Evolutionary conservation across 2,113 vertebrate species (phyloP), one percentile per base, ranked within the genome.

Genomic region (Toxostoma redivivum): DNA sequence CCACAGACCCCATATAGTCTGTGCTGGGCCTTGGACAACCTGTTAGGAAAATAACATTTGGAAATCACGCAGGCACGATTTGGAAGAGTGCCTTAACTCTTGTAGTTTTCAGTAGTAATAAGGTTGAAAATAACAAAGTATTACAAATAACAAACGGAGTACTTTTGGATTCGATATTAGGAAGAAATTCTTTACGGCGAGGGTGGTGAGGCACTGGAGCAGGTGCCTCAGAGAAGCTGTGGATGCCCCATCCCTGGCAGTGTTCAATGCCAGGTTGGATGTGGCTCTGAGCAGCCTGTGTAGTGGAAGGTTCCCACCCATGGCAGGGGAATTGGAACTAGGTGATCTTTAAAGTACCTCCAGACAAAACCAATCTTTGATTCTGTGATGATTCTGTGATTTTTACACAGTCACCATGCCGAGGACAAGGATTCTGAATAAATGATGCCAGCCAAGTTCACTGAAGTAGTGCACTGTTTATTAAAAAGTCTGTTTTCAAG

Each of bases 1-100:
- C 25, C 6, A 0, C 0, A 4, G 40, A 42, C 40, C 40, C 40
- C 5, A 0, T 0, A 4, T 18, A 17, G 27, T 7, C 53, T 23
- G 42, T 15, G 33, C 10, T 6, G 8, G 31, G 20, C 28, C 1
- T 27, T 37, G 67, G 40, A 28, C 35, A 24, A 0, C 15, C 8
- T 77, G 8, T 42, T 56, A 33, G 22, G 37, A 44, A 50, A 44
- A 31, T 10, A 9, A 9, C 3, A 3, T 31, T 10, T 15, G 12
- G n/a, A 48, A 80, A 9, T 7, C 2, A 4, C 2, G 2, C 16
- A 7, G 15, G 4, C 2, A 1, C 1, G 2, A 9, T 28, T 9
- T n/a, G 72, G 54, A 60, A 11, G 10, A 35, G 25, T 15, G 38
- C 23, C 33, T 40, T 23, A 15, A 21, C 61, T 35, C 1, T 30